A percentile compares a stretch with the other conserved stretches of the same genome.
Conservation (phyloP, 2,113 vertebrate species). For the Callopanchax toddi region DNA sequence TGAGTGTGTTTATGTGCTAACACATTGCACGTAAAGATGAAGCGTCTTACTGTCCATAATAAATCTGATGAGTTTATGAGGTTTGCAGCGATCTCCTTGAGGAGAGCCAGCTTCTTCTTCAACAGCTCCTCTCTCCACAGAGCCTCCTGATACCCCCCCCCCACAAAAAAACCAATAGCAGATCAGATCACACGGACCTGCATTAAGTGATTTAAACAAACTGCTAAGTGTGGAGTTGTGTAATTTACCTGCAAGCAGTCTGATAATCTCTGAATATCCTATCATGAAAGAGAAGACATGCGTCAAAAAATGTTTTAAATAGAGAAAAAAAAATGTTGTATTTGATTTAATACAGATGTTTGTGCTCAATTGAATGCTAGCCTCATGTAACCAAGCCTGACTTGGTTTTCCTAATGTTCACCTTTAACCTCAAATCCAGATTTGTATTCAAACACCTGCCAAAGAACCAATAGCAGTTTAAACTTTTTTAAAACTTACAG, state of each 20-base stretch:
- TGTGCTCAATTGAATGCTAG: no score
- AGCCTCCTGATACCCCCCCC: conserved; percentile 82
- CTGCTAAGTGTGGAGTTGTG: neutral
- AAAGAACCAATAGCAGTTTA: no score
- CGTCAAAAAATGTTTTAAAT: neutral
- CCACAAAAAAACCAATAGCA: neutral
- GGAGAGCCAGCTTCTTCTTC: conserved; percentile 74
- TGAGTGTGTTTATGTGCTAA: neutral
- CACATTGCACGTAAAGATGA: neutral
- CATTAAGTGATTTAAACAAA: neutral
- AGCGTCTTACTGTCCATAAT: conserved; percentile 75
- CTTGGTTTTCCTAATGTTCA: no score
- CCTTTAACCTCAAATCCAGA: no score
- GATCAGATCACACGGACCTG: neutral
- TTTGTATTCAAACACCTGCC: no score
- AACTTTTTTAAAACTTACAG: conserved; percentile 72
- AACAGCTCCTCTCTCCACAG: conserved; percentile 76
- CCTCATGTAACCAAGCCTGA: no score
- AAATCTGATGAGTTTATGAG: conserved; percentile 67
- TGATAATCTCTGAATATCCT: conserved; percentile 77
- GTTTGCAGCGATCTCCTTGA: conserved; percentile 68
- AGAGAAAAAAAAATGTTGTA: accelerated
- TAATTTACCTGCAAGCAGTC: conserved; percentile 77
- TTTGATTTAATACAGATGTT: neutral
- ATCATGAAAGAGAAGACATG: conserved; percentile 28